Evolutionary conservation across 2,113 vertebrate species (phyloP).

Genomic region (Podilymbus podiceps): DNA sequence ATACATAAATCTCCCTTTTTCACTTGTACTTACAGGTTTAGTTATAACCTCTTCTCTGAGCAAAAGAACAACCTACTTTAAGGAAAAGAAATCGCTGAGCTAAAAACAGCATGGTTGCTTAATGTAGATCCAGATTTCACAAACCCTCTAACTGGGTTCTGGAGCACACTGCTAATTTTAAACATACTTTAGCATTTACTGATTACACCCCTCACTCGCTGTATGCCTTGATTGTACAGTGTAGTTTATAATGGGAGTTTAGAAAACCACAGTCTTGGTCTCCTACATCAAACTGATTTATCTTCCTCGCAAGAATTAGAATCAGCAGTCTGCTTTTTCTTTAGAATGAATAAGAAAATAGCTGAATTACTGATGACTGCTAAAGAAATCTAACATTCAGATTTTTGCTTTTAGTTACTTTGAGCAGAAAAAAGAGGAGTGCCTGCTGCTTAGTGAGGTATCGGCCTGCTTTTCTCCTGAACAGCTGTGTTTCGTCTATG

Average conservation of each 20-base stretch:
- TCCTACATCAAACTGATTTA: neutral
- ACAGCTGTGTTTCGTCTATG: neutral
- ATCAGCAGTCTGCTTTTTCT: neutral
- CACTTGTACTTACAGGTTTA: neutral
- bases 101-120: neutral
- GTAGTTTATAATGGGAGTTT: neutral
- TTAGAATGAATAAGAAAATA: neutral
- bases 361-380: neutral
- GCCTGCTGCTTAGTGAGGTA: neutral
- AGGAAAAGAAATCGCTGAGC: neutral
- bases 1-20: neutral
- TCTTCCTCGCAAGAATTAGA: neutral
- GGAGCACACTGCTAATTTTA: neutral
- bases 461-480: neutral
- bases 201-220: neutral
- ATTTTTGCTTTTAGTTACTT: neutral
- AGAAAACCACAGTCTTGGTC: neutral
- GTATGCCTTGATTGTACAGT: no score
- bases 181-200: neutral
- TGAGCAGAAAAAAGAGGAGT: neutral
- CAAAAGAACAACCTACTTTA: neutral
- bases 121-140: neutral
- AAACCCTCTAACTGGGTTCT: neutral
- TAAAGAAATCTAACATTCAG: neutral
- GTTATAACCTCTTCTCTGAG: neutral